Conservation (phyloP, 2,113 vertebrate genomes). For the Furnarius figulus region DNA sequence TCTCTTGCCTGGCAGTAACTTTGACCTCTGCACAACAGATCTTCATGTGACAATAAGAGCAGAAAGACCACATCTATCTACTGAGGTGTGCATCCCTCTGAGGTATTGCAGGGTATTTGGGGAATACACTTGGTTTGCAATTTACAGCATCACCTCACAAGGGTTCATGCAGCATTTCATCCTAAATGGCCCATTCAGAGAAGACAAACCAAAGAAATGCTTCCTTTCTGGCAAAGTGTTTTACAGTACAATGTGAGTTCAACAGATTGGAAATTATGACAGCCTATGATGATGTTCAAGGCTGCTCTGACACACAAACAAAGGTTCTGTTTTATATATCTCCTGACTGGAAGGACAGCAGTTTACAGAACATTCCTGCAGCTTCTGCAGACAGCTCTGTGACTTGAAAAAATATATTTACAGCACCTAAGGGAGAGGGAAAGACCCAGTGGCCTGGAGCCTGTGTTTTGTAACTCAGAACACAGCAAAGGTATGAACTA, state of each 20-base stretch:
- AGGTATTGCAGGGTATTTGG: fast-evolving
- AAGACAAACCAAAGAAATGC: background rate
- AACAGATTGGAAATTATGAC: background rate
- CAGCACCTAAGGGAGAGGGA: background rate
- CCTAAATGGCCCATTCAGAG: background rate
- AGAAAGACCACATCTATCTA: background rate
- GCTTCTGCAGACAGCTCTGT: background rate
- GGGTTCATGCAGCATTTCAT: background rate
- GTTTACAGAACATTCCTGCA: background rate
- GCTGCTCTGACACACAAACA: background rate
- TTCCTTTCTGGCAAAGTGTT: background rate
- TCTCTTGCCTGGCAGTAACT: background rate
- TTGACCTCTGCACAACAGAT: background rate
- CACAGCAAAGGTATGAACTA: background rate
- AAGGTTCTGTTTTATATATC: background rate
- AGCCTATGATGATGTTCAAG: background rate
- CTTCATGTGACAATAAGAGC: background rate
- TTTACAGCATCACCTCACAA: background rate
- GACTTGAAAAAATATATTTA: background rate
- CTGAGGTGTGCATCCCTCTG: background rate
- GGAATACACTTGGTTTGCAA: background rate
- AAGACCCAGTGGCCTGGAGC: background rate
- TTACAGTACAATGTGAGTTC: background rate
- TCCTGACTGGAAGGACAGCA: background rate
- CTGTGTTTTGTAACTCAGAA: background rate